Base-by-base conservation (phyloP, 2,113 vertebrate genomes). In the Eleginops maclovinus region DNA sequence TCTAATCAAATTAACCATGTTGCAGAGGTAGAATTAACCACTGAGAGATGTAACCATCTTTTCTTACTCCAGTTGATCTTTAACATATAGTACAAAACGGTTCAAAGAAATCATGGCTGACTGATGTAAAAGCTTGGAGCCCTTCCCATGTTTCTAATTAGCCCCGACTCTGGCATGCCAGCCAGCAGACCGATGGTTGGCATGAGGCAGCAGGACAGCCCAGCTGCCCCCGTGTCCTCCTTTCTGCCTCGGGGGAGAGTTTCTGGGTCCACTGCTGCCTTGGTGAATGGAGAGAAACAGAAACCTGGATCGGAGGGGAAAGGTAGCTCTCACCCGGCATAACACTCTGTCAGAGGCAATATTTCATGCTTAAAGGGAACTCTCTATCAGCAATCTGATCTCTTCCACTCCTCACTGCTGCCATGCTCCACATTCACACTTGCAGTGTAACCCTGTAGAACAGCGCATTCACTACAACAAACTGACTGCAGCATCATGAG, bases 151-250 rank as follows among this genome's bases (percentile, higher is more conserved):
- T 80, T 77, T 84, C 82, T 80, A 84, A 89, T 91, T 87, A 89
- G 84, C 79, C 87, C 10, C 6, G n/a, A 59, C 77, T 78, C 67
- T 68, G 74, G 69, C 59, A 50, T 84, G 89, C 79, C 81, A 76
- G 86, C 58, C 83, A 47, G 60, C 41, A 11, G 83, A 68, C 61
- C 19, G 59, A 82, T 15, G 84, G 65, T 83, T 90, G 87, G 90
- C 88, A 88, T 47, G 87, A 86, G 78, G 88, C 81, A 72, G 79
- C 44, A 58, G 88, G 85, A 81, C 76, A 44, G 47, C 78, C 83
- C 92, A 90, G 89, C 91, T 90, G 89, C 86, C 83, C 92, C 50
- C 3, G 68, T 82, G 82, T 85, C 85, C 77, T 62, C 71, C 67
- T 11, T 77, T 81, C 47, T 66, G 75, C 79, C 85, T 65, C 83